A percentile compares a stretch with the other conserved stretches of the same genome.
phyloP scores from a whole-genome alignment of 2,113 vertebrate species.

The Passerina amoena region DNA sequence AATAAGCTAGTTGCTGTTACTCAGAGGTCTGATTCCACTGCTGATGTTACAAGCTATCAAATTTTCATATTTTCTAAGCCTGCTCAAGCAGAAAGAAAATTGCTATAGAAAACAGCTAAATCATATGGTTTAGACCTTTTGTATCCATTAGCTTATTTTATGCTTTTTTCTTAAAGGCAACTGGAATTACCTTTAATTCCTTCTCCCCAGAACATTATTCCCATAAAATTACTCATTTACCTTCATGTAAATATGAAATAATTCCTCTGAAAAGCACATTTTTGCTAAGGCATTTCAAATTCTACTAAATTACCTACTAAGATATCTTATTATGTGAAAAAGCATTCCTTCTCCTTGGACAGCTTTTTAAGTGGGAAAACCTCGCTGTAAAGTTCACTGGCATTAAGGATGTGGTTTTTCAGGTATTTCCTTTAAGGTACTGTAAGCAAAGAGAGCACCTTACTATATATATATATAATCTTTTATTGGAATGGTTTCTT shows the following conservation, averaged over 20 bases:
- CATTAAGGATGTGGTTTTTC: background rate
- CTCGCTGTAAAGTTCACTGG: background rate
- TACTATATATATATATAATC: background rate
- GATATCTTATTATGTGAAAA: background rate
- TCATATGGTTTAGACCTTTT: background rate
- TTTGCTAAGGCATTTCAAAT: background rate
- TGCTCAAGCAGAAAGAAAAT: background rate
- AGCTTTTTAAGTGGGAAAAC: background rate
- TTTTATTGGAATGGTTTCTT: background rate
- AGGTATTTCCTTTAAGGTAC: background rate
- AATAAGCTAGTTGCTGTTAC: background rate
- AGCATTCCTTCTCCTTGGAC: background rate
- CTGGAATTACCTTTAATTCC: background rate
- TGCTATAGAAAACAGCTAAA: background rate
- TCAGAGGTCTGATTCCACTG: background rate
- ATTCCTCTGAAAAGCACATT: background rate
- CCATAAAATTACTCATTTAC: background rate
- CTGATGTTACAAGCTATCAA: background rate
- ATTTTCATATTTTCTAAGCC: background rate
- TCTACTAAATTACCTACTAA: background rate
- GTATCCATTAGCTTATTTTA: background rate
- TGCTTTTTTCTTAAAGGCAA: background rate
- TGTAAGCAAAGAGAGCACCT: background rate
- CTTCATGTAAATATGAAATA: background rate
- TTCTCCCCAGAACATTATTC: background rate